Conservation (phyloP, 1,140 invertebrate genomes). For the Drosophila ironensis region DNA sequence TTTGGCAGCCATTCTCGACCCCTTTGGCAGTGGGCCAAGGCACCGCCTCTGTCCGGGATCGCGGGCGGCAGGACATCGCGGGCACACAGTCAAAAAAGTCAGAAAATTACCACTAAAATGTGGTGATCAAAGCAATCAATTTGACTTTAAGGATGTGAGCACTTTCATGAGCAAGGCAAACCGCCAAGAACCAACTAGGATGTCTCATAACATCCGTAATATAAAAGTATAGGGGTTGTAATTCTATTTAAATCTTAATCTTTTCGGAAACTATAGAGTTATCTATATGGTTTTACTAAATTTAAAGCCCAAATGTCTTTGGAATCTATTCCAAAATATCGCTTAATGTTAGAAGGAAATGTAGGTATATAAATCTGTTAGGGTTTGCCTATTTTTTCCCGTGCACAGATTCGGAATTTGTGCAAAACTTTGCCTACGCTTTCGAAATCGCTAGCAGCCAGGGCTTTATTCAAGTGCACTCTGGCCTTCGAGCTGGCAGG, state of each 20-base stretch:
- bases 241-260: no score
- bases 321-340: no score
- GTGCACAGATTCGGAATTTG: constrained; percentile 23
- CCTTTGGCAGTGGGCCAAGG: constrained; percentile 24
- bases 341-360: not conserved
- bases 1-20: constrained; percentile 38
- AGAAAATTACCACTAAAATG: no score
- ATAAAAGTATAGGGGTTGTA: no score
- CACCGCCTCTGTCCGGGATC: constrained; percentile 1
- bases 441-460: constrained; percentile 25
- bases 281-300: no score
- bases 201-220: no score
- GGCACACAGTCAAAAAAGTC: constrained; percentile 21
- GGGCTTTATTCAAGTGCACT: constrained; percentile 44
- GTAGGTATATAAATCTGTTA: no score
- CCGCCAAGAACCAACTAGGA: no score
- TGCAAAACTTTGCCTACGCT: constrained; percentile 44
- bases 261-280: no score
- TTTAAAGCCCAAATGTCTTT: no score
- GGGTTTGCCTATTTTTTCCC: not conserved
- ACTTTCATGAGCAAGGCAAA: no score
- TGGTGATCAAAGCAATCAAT: not conserved
- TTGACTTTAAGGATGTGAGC: no score
- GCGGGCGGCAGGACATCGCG: constrained; percentile 8
- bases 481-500: constrained; percentile 33